Evolutionary conservation across 2,797 vertebrate genomes (phyloP).

Genomic region (Pogonophryne albipinna): DNA sequence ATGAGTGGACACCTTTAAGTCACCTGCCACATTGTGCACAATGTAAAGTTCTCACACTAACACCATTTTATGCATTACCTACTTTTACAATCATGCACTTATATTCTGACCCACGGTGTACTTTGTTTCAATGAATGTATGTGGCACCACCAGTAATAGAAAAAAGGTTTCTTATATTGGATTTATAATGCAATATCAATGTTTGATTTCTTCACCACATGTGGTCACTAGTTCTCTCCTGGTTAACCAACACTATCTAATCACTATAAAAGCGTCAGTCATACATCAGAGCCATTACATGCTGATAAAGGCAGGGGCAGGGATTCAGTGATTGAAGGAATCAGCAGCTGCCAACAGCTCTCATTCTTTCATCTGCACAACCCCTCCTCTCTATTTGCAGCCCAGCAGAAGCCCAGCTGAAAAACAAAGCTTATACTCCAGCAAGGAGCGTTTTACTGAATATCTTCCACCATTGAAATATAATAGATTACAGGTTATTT

Average conservation of each 20-base stretch:
- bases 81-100: conserved; percentile 40
- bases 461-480: neutral
- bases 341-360: conserved; percentile 64
- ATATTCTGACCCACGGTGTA: neutral
- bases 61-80: conserved; percentile 37
- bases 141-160: neutral
- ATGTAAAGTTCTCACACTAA: conserved; percentile 18
- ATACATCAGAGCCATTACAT: conserved; percentile 43
- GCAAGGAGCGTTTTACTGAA: no score
- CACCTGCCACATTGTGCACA: conserved; percentile 35
- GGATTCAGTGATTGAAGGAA: conserved; percentile 39
- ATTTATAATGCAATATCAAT: neutral
- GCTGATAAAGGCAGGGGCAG: conserved; percentile 53
- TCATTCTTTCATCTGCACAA: conserved; percentile 51
- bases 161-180: neutral
- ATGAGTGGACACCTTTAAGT: neutral
- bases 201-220: neutral
- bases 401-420: conserved; percentile 70
- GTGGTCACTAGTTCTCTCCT: neutral
- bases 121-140: neutral
- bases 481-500: neutral
- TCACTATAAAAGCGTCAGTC: conserved; percentile 42
- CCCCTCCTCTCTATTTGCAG: conserved; percentile 67
- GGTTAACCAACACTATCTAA: conserved; percentile 16
- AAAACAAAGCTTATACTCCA: neutral